Percentiles rank a stretch among this genome's conserved stretches.
phyloP scores from a whole-genome alignment of 2,113 vertebrate genomes.

The Hypocryptadius cinnamomeus region DNA sequence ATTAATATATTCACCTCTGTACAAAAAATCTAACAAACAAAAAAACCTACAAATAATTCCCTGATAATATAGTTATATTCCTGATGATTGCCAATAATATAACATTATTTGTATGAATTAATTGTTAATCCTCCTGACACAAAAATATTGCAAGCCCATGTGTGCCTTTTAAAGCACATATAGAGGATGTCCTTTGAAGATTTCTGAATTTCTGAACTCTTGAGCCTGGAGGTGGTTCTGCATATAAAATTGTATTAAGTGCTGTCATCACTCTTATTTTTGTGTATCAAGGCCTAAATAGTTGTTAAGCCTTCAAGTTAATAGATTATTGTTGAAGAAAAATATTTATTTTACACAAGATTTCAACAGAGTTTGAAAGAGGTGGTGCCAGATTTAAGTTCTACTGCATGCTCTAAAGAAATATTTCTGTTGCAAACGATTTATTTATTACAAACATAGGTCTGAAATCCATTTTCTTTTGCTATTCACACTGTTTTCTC shows the following conservation, averaged over 20 bases:
- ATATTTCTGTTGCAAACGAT: not conserved
- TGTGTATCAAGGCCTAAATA: not conserved
- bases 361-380: not conserved
- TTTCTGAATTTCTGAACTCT: not conserved
- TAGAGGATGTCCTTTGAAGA: not conserved
- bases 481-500: not conserved
- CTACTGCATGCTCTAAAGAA: not conserved
- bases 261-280: not conserved
- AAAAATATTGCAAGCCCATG: accelerated
- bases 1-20: not conserved
- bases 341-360: not conserved
- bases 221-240: not conserved
- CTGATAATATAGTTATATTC: not conserved
- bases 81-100: not conserved
- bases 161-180: not conserved
- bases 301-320: not conserved
- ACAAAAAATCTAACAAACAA: not conserved
- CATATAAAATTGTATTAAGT: not conserved
- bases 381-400: not conserved
- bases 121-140: accelerated
- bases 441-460: not conserved
- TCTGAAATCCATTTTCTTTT: not conserved
- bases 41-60: not conserved
- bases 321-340: not conserved
- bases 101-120: not conserved